These are phyloP conservation scores for Melanargia galathea DNA, from an alignment of 2,888 invertebrate genomes.

Conservation along the genomic window DNA sequence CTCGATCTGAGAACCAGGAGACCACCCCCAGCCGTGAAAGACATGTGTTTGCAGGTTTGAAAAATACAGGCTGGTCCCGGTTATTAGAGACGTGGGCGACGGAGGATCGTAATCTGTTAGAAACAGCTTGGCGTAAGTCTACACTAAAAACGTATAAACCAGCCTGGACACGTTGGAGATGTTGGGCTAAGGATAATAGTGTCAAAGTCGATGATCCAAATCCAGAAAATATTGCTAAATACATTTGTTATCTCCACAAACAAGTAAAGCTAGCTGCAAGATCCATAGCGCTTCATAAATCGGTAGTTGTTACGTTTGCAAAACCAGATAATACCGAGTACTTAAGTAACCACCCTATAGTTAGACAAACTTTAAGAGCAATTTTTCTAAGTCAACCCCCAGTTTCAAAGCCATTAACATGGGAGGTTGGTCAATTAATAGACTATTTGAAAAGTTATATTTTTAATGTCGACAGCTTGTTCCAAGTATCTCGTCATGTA, in stretches of 20 bases:
- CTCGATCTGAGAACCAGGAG: background rate
- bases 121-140: background rate
- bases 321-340: background rate
- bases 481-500: slow-evolving; percentile 1
- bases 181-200: slow-evolving; percentile 1
- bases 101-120: background rate
- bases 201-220: background rate
- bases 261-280: background rate
- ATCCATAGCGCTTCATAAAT: slow-evolving; percentile 7
- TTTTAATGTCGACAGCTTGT: background rate
- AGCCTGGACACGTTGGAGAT: background rate
- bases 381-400: background rate
- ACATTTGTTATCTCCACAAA: background rate
- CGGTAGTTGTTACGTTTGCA: background rate
- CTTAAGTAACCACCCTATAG: background rate
- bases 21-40: background rate
- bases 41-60: slow-evolving; percentile 1
- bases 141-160: slow-evolving; percentile 9
- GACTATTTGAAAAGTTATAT: background rate
- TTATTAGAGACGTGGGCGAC: background rate
- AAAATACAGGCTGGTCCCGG: slow-evolving; percentile 1
- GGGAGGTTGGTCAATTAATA: slow-evolving; percentile 2
- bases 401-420: background rate
- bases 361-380: slow-evolving; percentile 5
- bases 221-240: background rate